Conservation (phyloP, 2,888 invertebrate genomes). For the Schizaphis graminum region DNA sequence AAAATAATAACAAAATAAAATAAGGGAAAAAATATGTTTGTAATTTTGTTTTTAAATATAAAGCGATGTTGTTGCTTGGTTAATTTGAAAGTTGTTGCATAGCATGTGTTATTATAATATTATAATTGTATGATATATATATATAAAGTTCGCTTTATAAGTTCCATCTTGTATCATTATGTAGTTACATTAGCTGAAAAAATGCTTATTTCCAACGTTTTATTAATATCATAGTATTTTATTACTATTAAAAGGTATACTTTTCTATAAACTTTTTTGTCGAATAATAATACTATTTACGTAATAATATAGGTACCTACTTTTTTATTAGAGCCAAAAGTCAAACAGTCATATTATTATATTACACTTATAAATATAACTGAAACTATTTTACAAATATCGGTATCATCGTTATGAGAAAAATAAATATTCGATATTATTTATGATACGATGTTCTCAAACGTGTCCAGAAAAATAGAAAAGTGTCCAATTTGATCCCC, state of each 20-base stretch:
- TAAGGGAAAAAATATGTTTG: constrained; percentile 9
- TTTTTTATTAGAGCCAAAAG: background rate
- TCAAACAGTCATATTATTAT: background rate
- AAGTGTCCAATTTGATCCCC: background rate
- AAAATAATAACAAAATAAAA: constrained; percentile 48
- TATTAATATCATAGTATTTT: constrained; percentile 17
- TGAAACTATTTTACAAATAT: background rate
- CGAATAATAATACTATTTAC: background rate
- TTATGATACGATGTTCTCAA: background rate
- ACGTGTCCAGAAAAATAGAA: background rate
- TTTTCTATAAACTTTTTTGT: background rate
- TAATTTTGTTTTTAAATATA: background rate
- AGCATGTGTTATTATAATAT: background rate
- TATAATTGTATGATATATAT: background rate
- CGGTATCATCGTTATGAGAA: background rate
- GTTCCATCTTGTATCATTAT: background rate
- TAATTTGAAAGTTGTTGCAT: constrained; percentile 27
- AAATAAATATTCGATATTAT: background rate
- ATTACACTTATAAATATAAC: background rate
- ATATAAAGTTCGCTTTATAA: background rate
- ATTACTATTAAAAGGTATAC: background rate
- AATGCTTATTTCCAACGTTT: background rate
- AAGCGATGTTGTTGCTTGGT: background rate
- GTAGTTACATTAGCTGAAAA: background rate
- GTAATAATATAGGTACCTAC: background rate